Base-by-base conservation (phyloP, 2,113 vertebrate genomes). In the Eudyptes chrysolophus region DNA sequence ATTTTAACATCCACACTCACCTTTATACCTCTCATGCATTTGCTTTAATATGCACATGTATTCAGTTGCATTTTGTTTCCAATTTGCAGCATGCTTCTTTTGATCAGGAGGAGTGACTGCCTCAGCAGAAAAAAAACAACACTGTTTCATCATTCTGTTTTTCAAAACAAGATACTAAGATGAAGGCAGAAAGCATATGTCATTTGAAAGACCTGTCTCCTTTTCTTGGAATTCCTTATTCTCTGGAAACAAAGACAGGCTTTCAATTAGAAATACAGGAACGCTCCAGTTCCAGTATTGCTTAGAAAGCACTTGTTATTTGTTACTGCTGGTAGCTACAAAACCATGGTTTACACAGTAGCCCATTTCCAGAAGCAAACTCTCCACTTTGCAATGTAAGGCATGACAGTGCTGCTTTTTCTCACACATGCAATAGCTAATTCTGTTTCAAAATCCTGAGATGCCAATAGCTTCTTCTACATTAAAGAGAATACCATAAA, bases 281-380 rank as follows among this genome's bases (percentile, higher is more conserved):
- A 38, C 62, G 55, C 29, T 93, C 54, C 87, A 65, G 58, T 66
- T 90, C 44, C 69, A 36, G 46, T 3, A 16, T 16, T 78, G 82
- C 68, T 92, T 80, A 74, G 57, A 84, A 88, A 92, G 40, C 21
- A 25, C 62, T 87, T 58, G 57, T 62, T 92, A 89, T 88, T 96
- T 95, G 93, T 95, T 88, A 62, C 84, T 90, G 78, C 75, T 92
- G 52, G 32, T 87, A 88, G 74, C 84, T 90, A 85, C 91, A 95
- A 80, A 85, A 4, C n/a, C 15, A 6, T 48, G 51, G 68, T 82
- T 92, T 93, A 96, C 82, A 95, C 75, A 96, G 84, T 96, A 95
- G 84, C 84, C 75, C 34, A 24, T 80, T 68, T 57, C 30, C 34
- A 87, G 80, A 26, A 68, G n/a, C 89, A 85, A 90, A 70, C 81